Percentiles rank a stretch among this genome's conserved stretches.
Conservation (phyloP, 2,888 invertebrate genomes). For the Tinea semifulvella region DNA sequence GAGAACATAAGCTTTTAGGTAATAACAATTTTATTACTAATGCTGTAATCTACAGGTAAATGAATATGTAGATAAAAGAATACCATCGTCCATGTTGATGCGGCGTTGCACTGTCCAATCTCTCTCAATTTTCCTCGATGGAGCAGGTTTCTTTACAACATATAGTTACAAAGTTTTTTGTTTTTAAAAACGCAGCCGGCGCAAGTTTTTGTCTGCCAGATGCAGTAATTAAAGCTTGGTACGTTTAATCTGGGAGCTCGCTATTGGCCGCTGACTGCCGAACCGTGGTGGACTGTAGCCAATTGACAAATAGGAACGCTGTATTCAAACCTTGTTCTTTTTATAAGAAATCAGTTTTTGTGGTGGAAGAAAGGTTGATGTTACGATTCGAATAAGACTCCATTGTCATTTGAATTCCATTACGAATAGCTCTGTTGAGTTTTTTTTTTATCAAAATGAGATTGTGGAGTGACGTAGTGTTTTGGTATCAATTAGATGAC, state of each 20-base stretch:
- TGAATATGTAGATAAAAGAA: too few relatives aligned
- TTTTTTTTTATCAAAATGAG: neutral
- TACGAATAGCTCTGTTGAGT: constrained; percentile 11
- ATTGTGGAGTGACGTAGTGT: constrained; percentile 12
- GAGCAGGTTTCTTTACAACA: too few relatives aligned
- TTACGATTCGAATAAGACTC: constrained; percentile 36
- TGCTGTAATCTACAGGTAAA: too few relatives aligned
- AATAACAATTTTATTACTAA: too few relatives aligned
- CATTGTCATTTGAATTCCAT: constrained; percentile 27
- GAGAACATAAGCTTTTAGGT: too few relatives aligned
- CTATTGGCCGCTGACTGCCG: constrained; percentile 11
- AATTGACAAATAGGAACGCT: constrained; percentile 14
- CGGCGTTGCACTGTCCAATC: constrained; percentile 3
- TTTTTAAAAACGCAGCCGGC: constrained; percentile 12
- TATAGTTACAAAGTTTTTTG: constrained; percentile 13
- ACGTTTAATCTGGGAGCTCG: constrained; percentile 7
- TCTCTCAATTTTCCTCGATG: constrained; percentile 13
- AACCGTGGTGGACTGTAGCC: constrained; percentile 11
- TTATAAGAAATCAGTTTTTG: constrained; percentile 16
- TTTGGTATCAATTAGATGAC: constrained; percentile 12
- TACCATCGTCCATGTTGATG: too few relatives aligned
- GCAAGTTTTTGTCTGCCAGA: constrained; percentile 6
- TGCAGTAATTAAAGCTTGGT: constrained; percentile 13
- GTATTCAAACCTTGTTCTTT: constrained; percentile 12
- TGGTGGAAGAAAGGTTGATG: constrained; percentile 29